Conservation (phyloP, 2,113 vertebrate species). For the Ibidorhyncha struthersii region DNA sequence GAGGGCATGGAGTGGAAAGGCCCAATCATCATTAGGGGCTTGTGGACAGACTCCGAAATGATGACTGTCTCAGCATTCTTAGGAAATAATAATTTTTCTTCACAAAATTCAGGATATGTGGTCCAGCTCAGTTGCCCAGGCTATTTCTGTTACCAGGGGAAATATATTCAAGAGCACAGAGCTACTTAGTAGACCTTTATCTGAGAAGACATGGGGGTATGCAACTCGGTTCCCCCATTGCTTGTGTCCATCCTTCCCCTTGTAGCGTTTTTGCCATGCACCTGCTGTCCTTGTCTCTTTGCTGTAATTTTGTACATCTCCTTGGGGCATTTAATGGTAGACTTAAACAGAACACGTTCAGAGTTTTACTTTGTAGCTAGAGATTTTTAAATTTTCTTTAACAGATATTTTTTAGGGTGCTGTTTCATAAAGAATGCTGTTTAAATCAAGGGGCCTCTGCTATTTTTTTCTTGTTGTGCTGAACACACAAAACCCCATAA, state of each 20-base stretch:
- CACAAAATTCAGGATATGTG: background rate
- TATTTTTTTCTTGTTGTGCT: background rate
- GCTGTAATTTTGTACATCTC: background rate
- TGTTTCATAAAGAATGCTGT: background rate
- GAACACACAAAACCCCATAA: background rate
- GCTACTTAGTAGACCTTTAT: background rate
- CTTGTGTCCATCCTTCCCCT: background rate
- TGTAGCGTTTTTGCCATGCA: background rate
- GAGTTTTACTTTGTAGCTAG: background rate
- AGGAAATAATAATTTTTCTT: background rate
- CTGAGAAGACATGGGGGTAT: background rate
- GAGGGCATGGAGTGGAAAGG: background rate
- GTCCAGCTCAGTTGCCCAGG: background rate
- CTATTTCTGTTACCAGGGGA: background rate
- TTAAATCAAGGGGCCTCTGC: background rate
- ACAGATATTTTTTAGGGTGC: background rate
- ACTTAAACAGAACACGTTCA: background rate
- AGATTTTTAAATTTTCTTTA: background rate
- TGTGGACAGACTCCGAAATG: background rate
- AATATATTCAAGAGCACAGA: background rate
- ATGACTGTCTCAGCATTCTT: background rate
- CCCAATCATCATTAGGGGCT: background rate
- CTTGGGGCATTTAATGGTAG: background rate
- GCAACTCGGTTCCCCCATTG: fast-evolving
- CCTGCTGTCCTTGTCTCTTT: background rate